Percentiles rank a stretch among this genome's conserved stretches.
These are phyloP conservation scores for Sibirionetta formosa DNA, from an alignment of 2,797 vertebrate species.

Conservation along the genomic window DNA sequence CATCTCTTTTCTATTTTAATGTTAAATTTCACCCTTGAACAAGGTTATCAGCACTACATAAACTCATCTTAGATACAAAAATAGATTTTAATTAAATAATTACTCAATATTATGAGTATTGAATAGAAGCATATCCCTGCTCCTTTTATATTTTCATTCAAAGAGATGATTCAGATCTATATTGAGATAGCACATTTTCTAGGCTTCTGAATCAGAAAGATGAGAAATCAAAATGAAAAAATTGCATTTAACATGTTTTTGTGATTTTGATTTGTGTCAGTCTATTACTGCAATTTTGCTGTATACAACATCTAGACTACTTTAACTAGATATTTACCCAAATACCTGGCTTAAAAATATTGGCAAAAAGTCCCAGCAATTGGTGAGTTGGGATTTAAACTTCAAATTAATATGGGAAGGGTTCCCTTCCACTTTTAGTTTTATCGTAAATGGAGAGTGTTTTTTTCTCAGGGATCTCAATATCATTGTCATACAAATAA, in stretches of 20 bases:
- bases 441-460: accelerated
- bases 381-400: not conserved
- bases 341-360: not conserved
- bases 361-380: not conserved
- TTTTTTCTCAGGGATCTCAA: not conserved
- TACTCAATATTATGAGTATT: not conserved
- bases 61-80: not conserved
- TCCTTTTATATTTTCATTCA: not conserved
- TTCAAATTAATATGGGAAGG: not conserved
- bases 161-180: not conserved
- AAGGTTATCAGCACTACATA: not conserved
- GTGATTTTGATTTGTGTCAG: not conserved
- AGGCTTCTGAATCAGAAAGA: not conserved
- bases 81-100: not conserved
- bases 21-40: constrained; percentile 7
- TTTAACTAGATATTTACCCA: not conserved
- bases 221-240: not conserved
- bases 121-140: not conserved
- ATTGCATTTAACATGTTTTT: not conserved
- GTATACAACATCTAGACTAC: not conserved
- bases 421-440: not conserved
- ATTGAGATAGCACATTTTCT: not conserved
- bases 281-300: not conserved
- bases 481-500: accelerated
- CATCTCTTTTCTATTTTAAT: not conserved